These are phyloP conservation scores for Leptothorax acervorum DNA, from an alignment of 2,888 invertebrate species.

Conservation along the genomic window DNA sequence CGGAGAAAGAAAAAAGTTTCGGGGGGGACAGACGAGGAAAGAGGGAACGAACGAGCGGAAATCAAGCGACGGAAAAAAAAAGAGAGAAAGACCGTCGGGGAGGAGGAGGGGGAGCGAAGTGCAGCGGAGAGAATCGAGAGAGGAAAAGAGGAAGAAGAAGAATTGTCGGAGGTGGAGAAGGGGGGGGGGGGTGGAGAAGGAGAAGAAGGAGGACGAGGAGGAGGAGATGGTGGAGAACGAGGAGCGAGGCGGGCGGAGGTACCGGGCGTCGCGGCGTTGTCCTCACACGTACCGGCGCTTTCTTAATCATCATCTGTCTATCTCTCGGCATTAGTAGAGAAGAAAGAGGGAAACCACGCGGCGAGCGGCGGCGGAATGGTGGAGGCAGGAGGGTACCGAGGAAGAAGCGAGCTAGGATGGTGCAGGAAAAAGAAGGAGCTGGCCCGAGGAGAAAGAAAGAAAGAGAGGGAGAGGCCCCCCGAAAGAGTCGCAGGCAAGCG, in stretches of 20 bases:
- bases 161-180: constrained; percentile 39
- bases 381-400: constrained; percentile 33
- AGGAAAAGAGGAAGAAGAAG: constrained; percentile 53
- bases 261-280: constrained; percentile 79
- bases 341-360: constrained; percentile 63
- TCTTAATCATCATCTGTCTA: constrained; percentile 86
- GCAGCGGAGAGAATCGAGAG: constrained; percentile 42
- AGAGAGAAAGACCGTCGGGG: constrained; percentile 43
- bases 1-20: constrained; percentile 22
- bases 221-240: not conserved
- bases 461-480: constrained; percentile 60
- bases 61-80: constrained; percentile 57
- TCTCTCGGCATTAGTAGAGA: constrained; percentile 82
- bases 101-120: constrained; percentile 11
- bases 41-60: constrained; percentile 60
- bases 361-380: constrained; percentile 43
- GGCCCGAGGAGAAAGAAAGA: constrained; percentile 64
- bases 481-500: constrained; percentile 57
- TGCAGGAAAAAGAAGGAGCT: constrained; percentile 37
- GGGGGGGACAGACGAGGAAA: constrained; percentile 48
- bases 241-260: constrained; percentile 62
- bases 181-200: not conserved
- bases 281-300: constrained; percentile 84
- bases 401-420: constrained; percentile 54
- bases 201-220: constrained; percentile 23